Percentiles rank a stretch among this genome's conserved stretches.
Evolutionary conservation across 1,140 invertebrate genomes (phyloP).

Genomic region (Drosophila funebris): DNA sequence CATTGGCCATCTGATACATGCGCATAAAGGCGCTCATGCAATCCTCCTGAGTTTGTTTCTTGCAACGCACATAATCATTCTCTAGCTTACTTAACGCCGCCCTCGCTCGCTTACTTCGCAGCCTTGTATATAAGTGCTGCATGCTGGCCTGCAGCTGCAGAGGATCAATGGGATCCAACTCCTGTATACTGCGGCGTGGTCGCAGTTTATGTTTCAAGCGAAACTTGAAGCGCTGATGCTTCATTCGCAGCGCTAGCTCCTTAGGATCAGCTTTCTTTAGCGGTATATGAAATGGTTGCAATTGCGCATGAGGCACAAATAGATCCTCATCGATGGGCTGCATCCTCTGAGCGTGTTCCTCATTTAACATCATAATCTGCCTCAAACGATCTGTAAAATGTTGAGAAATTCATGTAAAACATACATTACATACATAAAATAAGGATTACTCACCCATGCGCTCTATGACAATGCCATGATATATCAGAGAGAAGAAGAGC

Average conservation of each 20-base stretch:
- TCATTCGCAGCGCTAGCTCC: constrained; percentile 38
- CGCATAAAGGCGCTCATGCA: constrained; percentile 74
- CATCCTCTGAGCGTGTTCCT: constrained; percentile 35
- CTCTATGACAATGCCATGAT: constrained; percentile 69
- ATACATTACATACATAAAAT: too few species aligned
- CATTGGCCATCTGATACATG: constrained; percentile 75
- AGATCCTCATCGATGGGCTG: constrained; percentile 34
- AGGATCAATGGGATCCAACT: constrained; percentile 55
- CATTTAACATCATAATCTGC: constrained; percentile 51
- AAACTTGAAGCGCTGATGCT: constrained; percentile 62
- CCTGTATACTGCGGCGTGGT: constrained; percentile 9
- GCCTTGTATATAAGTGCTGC: constrained; percentile 51
- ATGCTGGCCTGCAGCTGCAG: constrained; percentile 56
- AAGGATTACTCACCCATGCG: constrained; percentile 70
- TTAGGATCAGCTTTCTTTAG: constrained; percentile 31
- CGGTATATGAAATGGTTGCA: constrained; percentile 43
- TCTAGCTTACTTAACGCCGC: constrained; percentile 58
- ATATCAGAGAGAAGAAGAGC: constrained; percentile 59
- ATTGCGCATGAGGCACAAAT: constrained; percentile 46
- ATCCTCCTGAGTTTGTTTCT: constrained; percentile 66
- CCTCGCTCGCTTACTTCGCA: constrained; percentile 63
- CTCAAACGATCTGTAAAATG: constrained; percentile 38
- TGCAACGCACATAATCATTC: constrained; percentile 66
- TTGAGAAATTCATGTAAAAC: not conserved
- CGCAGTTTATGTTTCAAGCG: constrained; percentile 44